Percentiles rank a stretch among this genome's conserved stretches.
Conservation (phyloP, 2,888 invertebrate species). For the Agrotis ipsilon region DNA sequence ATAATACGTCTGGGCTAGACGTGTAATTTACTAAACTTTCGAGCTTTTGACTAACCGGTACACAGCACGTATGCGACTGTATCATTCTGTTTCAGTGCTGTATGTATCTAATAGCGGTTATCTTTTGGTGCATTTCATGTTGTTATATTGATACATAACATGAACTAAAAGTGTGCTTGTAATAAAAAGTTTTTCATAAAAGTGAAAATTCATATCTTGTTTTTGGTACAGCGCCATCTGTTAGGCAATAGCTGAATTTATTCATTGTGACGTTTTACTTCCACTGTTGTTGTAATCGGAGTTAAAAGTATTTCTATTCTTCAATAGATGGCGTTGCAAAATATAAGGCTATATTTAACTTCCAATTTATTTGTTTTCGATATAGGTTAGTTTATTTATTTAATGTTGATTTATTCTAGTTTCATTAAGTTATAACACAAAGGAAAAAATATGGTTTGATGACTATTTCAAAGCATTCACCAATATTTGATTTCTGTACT, state of each 20-base stretch:
- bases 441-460: too few species aligned
- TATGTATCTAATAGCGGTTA: too few species aligned
- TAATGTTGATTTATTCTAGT: too few species aligned
- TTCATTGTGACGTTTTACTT: not conserved
- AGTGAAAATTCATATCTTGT: not conserved
- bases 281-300: not conserved
- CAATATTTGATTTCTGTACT: too few species aligned
- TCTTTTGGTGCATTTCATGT: too few species aligned
- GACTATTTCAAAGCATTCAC: too few species aligned
- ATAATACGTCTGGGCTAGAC: not conserved
- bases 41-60: not conserved
- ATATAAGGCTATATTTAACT: not conserved
- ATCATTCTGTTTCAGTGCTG: too few species aligned
- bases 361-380: not conserved
- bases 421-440: too few species aligned
- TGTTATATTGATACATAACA: too few species aligned
- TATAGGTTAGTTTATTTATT: too few species aligned
- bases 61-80: not conserved
- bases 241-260: constrained; percentile 18
- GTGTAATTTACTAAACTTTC: not conserved
- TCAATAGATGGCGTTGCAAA: constrained; percentile 30
- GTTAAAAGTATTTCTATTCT: not conserved
- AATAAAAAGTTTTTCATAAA: too few species aligned
- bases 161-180: too few species aligned
- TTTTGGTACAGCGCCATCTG: constrained; percentile 27